Evolutionary conservation across 1,140 invertebrate species (phyloP).

Genomic region (Bombus superbus): DNA sequence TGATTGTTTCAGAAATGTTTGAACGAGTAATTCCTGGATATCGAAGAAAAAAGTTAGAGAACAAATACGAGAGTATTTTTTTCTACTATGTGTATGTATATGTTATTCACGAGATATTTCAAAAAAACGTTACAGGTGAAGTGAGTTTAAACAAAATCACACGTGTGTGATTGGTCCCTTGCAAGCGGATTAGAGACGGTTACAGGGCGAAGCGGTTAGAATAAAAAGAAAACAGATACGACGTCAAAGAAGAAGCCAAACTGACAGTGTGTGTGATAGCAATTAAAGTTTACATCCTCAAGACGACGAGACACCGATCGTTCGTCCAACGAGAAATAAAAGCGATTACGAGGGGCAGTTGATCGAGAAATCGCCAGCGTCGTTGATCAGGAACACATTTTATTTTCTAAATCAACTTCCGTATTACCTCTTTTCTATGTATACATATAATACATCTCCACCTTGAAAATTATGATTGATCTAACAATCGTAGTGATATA

Average conservation of each 20-base stretch:
- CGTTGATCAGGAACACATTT: background rate
- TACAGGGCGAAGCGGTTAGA: slow-evolving; percentile 66
- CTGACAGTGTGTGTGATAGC: slow-evolving; percentile 27
- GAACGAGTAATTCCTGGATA: background rate
- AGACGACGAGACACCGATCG: slow-evolving; percentile 64
- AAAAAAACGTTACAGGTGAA: background rate
- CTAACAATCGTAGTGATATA: background rate
- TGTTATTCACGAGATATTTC: background rate
- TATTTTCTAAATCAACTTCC: background rate
- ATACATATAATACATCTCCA: background rate
- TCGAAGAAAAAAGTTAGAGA: no score
- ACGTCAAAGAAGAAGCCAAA: slow-evolving; percentile 61
- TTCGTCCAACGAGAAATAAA: slow-evolving; percentile 11
- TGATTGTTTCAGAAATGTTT: background rate
- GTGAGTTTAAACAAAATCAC: slow-evolving; percentile 52
- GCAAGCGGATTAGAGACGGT: slow-evolving; percentile 57
- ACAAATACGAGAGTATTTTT: background rate
- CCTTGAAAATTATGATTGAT: background rate
- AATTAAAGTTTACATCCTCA: slow-evolving; percentile 40
- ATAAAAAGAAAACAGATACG: slow-evolving; percentile 48
- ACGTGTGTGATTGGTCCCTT: slow-evolving; percentile 19
- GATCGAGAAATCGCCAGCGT: background rate
- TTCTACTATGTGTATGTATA: background rate
- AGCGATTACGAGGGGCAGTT: background rate
- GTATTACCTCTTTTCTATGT: background rate